phyloP scores from a whole-genome alignment of 2,113 vertebrate genomes.

The Madoqua kirkii region DNA sequence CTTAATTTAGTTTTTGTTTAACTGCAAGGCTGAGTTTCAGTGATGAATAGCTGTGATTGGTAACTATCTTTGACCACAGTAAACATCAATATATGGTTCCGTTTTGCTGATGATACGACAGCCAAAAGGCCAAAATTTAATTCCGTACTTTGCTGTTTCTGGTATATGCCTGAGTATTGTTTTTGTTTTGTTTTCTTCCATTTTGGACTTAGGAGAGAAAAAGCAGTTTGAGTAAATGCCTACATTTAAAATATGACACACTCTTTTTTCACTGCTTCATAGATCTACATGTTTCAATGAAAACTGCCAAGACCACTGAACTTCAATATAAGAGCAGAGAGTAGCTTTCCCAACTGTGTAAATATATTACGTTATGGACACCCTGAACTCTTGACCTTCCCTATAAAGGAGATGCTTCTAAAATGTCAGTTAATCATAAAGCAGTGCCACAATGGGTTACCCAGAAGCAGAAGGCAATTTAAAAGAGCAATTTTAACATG shows the following conservation, averaged over 20 bases:
- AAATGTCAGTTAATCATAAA: conserved; percentile 77
- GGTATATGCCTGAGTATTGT: background rate
- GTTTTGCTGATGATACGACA: conserved; percentile 38
- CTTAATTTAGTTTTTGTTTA: background rate
- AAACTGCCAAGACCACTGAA: conserved; percentile 67
- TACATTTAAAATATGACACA: background rate
- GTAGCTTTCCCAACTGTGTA: conserved; percentile 60
- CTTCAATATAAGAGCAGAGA: conserved; percentile 50
- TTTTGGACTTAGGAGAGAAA: conserved; percentile 14
- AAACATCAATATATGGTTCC: conserved; percentile 45
- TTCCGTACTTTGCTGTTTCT: background rate
- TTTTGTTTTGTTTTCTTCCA: background rate
- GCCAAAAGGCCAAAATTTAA: conserved; percentile 27
- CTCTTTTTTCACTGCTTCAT: background rate
- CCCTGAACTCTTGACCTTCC: conserved; percentile 79
- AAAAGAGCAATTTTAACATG: conserved; percentile 66
- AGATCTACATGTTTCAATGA: conserved; percentile 53
- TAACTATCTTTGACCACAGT: conserved; percentile 25
- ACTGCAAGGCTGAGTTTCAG: conserved; percentile 49
- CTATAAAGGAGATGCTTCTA: conserved; percentile 44
- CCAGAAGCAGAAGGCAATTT: conserved; percentile 60
- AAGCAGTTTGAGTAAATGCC: conserved; percentile 6
- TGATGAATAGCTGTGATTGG: conserved; percentile 15
- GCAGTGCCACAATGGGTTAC: conserved; percentile 38
- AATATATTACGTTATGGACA: conserved; percentile 74